Base-by-base conservation (phyloP, 1,140 invertebrate genomes). In the Tetragonula clypearis region DNA sequence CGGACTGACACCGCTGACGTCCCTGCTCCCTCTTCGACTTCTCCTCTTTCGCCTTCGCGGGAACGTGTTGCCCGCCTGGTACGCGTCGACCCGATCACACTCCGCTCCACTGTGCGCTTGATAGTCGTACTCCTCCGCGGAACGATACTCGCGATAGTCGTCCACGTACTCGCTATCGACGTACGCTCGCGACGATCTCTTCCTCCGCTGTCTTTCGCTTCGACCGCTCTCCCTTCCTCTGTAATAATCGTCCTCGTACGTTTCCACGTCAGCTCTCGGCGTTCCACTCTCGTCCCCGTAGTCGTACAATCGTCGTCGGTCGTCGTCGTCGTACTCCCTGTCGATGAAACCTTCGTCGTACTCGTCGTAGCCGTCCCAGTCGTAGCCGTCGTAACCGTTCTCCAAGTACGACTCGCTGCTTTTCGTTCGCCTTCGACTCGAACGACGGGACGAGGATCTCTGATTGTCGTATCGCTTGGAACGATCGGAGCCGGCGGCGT, bases 391-490 rank as follows among this genome's bases (percentile, higher is more conserved):
- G 77, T 90, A 90, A 0, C 73, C 88, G 55, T 81, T 75, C 41
- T 79, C 91, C 41, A 93, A 82, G 75, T 95, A 94, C 19, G 92
- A 92, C 53, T 94, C 93, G n/a, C 90, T 93, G 58, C 92, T 93
- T 56, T 91, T 93, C 0, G 92, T 91, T 80, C 93, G 68, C 86
- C 91, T 86, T 14, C 90, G 84, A 3, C 41, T 49, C 41, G 71
- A 82, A 77, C 76, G 75, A 30, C n/a, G 41, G 6, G 41, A 49
- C 65, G 15, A 21, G 26, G n/a, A 26, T 21, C 85, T 55, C 19
- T 72, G 55, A n/a, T 62, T 26, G n/a, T 77, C 69, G 69, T 91
- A 92, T 14, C 82, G 80, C 12, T 92, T 83, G 1, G 90, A 21
- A 65, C 41, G 41, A 6, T 87, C 84, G n/a, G 90, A 82, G 35